A percentile compares a stretch with the other conserved stretches of the same genome.
phyloP scores from a whole-genome alignment of 37 sponge, comb jelly and placozoan species.

The Chondrosia reniformis region DNA sequence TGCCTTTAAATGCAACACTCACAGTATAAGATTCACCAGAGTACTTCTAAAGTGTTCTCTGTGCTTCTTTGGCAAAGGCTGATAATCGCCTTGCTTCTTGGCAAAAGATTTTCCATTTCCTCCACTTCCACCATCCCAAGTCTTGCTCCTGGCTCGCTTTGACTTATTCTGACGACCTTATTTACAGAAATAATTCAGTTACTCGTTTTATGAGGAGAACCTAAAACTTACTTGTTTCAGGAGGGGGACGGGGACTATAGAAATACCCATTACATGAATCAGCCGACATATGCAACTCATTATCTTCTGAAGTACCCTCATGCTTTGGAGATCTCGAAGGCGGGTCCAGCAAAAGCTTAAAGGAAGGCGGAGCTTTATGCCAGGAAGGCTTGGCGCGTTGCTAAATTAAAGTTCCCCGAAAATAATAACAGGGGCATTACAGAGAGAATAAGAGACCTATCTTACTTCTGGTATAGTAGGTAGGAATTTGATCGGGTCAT shows the following conservation, averaged over 20 bases:
- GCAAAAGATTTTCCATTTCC: background rate
- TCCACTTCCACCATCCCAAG: conserved; percentile 49
- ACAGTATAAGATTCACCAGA: conserved; percentile 90
- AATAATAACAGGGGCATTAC: background rate
- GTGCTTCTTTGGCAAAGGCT: conserved; percentile 40
- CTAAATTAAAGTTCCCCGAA: conserved; percentile 16
- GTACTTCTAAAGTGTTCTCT: conserved; percentile 91
- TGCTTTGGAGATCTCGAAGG: conserved; percentile 6
- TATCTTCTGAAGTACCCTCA: too few relatives aligned
- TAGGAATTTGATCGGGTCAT: conserved; percentile 59
- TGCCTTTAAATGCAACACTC: too few relatives aligned
- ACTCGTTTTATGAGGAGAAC: background rate
- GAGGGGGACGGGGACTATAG: too few relatives aligned
- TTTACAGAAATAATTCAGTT: background rate
- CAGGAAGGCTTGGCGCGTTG: conserved; percentile 83
- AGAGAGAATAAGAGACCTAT: background rate
- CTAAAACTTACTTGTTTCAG: background rate
- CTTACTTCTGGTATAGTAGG: conserved; percentile 73
- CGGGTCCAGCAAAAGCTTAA: conserved; percentile 56
- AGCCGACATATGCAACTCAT: too few relatives aligned
- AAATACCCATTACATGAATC: too few relatives aligned
- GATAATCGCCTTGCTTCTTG: conserved; percentile 8
- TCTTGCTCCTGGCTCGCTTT: conserved; percentile 43
- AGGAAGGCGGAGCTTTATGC: conserved; percentile 64
- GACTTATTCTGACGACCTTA: conserved; percentile 3